Base-by-base conservation (phyloP, 2,797 vertebrate species). In the Diplodus sargus region DNA sequence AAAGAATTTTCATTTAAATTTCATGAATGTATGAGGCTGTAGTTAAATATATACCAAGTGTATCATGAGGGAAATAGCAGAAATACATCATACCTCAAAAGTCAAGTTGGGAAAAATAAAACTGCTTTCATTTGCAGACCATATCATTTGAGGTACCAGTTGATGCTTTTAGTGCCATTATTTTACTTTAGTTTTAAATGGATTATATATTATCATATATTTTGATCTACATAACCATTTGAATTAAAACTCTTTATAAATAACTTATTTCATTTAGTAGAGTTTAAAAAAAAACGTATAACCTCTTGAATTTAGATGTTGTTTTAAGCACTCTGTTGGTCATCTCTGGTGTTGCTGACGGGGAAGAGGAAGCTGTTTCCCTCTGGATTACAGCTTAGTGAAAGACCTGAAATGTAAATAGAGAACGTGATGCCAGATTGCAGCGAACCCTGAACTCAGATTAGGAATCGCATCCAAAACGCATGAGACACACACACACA, bases 381-480 rank as follows among this genome's bases (percentile, higher is more conserved):
- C 56, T 68, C 70, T 66, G 78, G 61, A 87, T 85, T 85, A 75
- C 17, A 59, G 70, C 1, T 84, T 64, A 74, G 61, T 48, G 13
- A 58, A 72, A 51, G 30, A 43, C 68, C 69, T 85, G 12, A 62
- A 69, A 78, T 81, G 61, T 84, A 81, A 89, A 85, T 70, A 73
- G 56, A 68, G 59, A 70, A 73, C n/a, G 30, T 22, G 1, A 25
- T 39, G 57, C 60, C 70, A 73, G 75, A 84, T 59, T 79, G 25
- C 57, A 74, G 65, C 4, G 0, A 63, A 62, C 61, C 75, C 42
- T 71, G 34, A 87, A n/a, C 70, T 63, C 60, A 80, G 82, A 89
- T 87, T 89, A 87, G 67, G 74, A 82, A 74, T 67, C 52, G 15
- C 43, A 60, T 83, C 52, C 72, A 85, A 56, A 74, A 74, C 0